Evolutionary conservation across 2,888 invertebrate species (phyloP), one percentile per base, ranked within the genome.

Genomic region (Phytoseiulus persimilis): DNA sequence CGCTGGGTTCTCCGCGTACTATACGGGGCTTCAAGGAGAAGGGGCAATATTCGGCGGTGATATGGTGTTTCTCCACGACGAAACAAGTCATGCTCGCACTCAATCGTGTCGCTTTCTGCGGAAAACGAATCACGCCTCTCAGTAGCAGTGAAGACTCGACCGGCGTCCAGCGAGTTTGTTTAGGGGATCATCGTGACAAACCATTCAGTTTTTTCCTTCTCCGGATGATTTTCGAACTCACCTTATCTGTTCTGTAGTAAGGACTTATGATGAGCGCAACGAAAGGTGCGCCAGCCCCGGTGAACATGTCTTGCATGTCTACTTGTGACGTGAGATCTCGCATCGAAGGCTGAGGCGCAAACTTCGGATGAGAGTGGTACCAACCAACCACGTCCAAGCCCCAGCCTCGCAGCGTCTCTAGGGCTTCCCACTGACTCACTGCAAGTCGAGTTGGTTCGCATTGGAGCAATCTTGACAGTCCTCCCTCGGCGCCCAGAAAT

Each of bases 351-450:
- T 95, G 94, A 0, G 95, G 94, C 3, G 94, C 94, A 93, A 95
- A 96, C 33, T 93, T 93, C 0, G 96, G 95, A 93, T 96, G 96
- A 45, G 95, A 95, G 93, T 96, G 96, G 93, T 95, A 95, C 96
- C 96, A 96, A 33, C 95, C 95, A 90, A 95, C 93, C 90, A 95
- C 94, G 32, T 93, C 92, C 91, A 93, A 92, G 2, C 94, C 94
- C 31, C 92, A 92, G 23, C 92, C 90, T 6, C 93, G 93, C 39
- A 96, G 94, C 46, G 92, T 92, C 91, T 94, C 94, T 90, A 94
- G 94, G 1, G 95, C 95, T 90, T 92, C 92, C 6, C 95, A 94
- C 92, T 95, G 95, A 2, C 95, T 94, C 32, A 95, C 94, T 94
- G 91, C 31, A 91, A 91, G 90, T 90, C 83, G 65, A 90, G 65